Evolutionary conservation across 2,797 vertebrate genomes (phyloP), one percentile per base, ranked within the genome.

Genomic region (Mallotus villosus): DNA sequence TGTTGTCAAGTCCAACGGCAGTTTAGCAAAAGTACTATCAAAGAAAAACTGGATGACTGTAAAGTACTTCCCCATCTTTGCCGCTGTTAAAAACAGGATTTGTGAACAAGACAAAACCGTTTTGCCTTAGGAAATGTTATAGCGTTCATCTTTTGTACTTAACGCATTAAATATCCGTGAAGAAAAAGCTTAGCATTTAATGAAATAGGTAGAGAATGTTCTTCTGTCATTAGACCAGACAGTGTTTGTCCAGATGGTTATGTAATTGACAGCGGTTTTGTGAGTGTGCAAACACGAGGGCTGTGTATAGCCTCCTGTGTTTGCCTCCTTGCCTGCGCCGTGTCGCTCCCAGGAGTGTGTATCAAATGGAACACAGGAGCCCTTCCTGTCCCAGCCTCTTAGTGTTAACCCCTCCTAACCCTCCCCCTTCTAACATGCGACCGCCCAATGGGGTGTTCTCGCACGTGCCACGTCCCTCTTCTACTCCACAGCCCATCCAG

Each of bases 11-110:
- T 83, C 78, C 80, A 74, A 81, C 57, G 17, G 81, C 78, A 84
- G 78, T 75, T 89, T 79, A 82, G 76, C 81, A 78, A 88, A 91
- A 89, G 87, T 77, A 83, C 78, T 69, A 63, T 69, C 49, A 61
- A 74, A 21, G 78, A 51, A 34, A 61, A 79, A 37, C 22, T 21
- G n/a, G 16, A 61, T 32, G 19, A 24, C 63, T 41, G 32, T 34
- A 51, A 14, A 51, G 12, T 46, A 78, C 73, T 63, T 75, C 51
- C 80, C 63, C 25, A 37, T 63, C 29, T 22, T 21, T 46, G 37
- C 41, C 37, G 49, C 16, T 14, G 17, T 51, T 49, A 14, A 49
- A 51, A 17, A 14, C 12, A 51, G 49, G 1, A 14, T 51, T 17
- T 17, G 7, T 14, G 49, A 51, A 51, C 8, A 8, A 14, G 12